Base-by-base conservation (phyloP, 1,140 invertebrate species). In the Subanguina moxae region DNA sequence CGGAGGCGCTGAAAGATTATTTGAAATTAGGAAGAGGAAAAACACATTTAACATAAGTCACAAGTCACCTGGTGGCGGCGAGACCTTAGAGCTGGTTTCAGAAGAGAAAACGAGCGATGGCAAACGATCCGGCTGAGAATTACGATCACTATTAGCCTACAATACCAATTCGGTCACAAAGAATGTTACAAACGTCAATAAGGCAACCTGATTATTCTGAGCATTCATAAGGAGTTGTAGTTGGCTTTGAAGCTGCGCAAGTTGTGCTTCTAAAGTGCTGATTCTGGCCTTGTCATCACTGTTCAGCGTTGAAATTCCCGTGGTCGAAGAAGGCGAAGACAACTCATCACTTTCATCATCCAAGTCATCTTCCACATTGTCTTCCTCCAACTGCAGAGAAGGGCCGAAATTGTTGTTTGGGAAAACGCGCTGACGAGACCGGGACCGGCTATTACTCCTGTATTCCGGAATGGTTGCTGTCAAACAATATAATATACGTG, bases 171-270 rank as follows among this genome's bases (percentile, higher is more conserved):
- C 11, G 32, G 32, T 38, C 3, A 38, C 32, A 38, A 38, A 38
- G 3, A 38, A 38, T 38, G 11, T 38, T 38, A 11, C n/a, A n/a
- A n/a, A 45, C 3, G 23, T 52, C n/a, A 52, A n/a, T n/a, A n/a
- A 19, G 17, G n/a, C 23, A 3, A 61, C 58, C 28, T 61, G n/a
- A 19, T 19, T 27, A n/a, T 1, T 27, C 28, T 28, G 27, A 32
- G 27, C 27, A 19, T 61, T 30, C 19, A 61, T 19, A 3, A 61
- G 27, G 7, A 23, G 17, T 8, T 30, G 17, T n/a, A 61, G n/a
- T n/a, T 61, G 58, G 28, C 3, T n/a, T 45, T 61, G 58, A 21
- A 61, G 27, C 17, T 61, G 28, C 27, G 58, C 58, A 23, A 61
- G 27, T 61, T 61, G 58, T 5, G 27, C 42, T 45, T 61, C 58